phyloP scores from a whole-genome alignment of 2,888 invertebrate genomes.

The Cheilosia soror region DNA sequence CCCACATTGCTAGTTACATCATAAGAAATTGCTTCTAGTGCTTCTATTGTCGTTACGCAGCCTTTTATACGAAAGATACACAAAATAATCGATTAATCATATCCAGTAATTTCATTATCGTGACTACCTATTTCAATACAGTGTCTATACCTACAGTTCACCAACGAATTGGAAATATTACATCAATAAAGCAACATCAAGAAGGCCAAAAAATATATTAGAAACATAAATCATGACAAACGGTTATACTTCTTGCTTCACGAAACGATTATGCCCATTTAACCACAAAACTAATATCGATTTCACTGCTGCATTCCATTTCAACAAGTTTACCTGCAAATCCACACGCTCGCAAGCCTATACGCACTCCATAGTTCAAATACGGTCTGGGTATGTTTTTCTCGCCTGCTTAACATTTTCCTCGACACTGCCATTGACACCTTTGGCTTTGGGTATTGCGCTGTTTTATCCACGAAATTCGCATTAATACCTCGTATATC shows the following conservation, averaged over 20 bases:
- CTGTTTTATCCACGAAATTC: slow-evolving; percentile 23
- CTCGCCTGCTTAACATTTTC: slow-evolving; percentile 20
- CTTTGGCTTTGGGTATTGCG: slow-evolving; percentile 21
- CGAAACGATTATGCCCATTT: background rate
- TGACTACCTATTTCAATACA: background rate
- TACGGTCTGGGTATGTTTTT: slow-evolving; percentile 25
- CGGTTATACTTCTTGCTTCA: background rate
- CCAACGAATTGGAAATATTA: background rate
- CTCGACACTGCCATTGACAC: slow-evolving; percentile 69
- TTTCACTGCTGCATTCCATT: background rate
- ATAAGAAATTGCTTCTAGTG: too few relatives aligned
- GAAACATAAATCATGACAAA: background rate
- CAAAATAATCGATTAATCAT: background rate
- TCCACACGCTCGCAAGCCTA: background rate
- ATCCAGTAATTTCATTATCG: background rate
- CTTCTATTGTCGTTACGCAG: too few relatives aligned
- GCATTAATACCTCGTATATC: slow-evolving; percentile 29
- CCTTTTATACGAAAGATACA: too few relatives aligned
- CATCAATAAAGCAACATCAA: background rate
- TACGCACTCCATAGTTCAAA: background rate
- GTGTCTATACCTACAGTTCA: background rate
- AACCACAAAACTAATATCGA: background rate
- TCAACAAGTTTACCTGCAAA: background rate
- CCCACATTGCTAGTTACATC: too few relatives aligned
- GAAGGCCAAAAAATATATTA: background rate